Base-by-base conservation (phyloP, 2,888 invertebrate species). In the Oxytorus armatus region DNA sequence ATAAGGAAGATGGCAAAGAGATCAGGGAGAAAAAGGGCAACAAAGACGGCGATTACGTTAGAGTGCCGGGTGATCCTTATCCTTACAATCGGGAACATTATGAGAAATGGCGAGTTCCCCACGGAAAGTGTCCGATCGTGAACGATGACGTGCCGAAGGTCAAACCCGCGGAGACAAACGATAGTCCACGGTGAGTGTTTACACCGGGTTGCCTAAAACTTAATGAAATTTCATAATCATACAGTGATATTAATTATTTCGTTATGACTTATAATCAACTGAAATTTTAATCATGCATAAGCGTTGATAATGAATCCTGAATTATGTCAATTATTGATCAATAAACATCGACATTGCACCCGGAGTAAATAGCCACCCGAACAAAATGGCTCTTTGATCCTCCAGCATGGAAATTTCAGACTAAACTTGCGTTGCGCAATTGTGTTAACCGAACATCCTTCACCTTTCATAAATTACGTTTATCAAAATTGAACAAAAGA, bases 11-110 rank as follows among this genome's bases (percentile, higher is more conserved):
- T 0, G 68, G 49, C 51, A 79, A 81, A 39, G 70, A 82, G 39
- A 78, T 33, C 14, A 70, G 59, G 21, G 65, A 70, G 1, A 72
- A 53, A 44, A 72, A 76, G 49, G 36, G 8, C 14, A 59, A 59
- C 3, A 74, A 79, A 25, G 73, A 79, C 23, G 75, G 63, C n/a
- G 77, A 86, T 14, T 86, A 85, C 14, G 42, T 88, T 0, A 85
- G 79, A 29, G 21, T 88, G 1, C 84, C 85, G 0, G 89, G 87
- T 4, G 89, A 89, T 70, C 86, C 86, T 14, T 89, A 89, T 42
- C 89, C 89, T 0, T 89, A 86, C 65, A 88, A 80, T 29, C 80
- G 81, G 23, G 85, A 88, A 16, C 80, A 88, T 39, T 84, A 86
- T 42, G 69, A 87, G 25, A 87, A 83, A 55, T 89, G 88, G 89